Conservation (phyloP, 2,113 vertebrate genomes). For the Vidua chalybeata region DNA sequence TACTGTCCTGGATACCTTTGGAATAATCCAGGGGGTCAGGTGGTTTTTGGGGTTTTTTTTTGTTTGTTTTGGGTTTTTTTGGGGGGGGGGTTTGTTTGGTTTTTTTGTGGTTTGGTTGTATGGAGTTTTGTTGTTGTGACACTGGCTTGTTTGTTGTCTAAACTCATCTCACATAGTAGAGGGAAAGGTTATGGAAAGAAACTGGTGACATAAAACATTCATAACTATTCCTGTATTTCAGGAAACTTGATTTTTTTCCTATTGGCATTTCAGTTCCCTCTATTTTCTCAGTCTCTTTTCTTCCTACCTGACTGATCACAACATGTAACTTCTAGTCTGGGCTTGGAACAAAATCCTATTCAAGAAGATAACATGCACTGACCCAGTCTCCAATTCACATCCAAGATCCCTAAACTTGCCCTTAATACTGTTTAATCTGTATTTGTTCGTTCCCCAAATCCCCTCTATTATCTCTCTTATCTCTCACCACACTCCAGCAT, state of each 20-base stretch:
- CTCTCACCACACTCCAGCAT: neutral
- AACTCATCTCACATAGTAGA: neutral
- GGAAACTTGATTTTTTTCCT: neutral
- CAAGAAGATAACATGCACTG: conserved; percentile 34
- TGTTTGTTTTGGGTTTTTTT: neutral
- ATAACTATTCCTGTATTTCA: neutral
- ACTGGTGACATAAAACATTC: neutral
- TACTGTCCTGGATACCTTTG: neutral
- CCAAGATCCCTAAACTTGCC: conserved; percentile 37
- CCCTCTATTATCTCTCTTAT: neutral
- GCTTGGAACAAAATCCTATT: conserved; percentile 12
- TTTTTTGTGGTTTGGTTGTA: neutral
- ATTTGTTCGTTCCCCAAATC: neutral
- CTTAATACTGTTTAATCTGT: conserved; percentile 61
- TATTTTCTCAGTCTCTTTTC: neutral
- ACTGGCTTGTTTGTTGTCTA: neutral
- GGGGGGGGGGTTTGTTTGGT: too few relatives aligned
- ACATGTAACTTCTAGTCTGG: neutral
- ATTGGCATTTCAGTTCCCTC: neutral
- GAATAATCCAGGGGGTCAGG: neutral
- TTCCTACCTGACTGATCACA: neutral
- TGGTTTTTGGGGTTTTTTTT: too few relatives aligned
- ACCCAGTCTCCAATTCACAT: conserved; percentile 19
- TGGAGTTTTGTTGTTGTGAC: neutral
- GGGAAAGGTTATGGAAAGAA: neutral